These are phyloP conservation scores for Echinops telfairi DNA, from an alignment of 2,113 vertebrate genomes.

Conservation along the genomic window DNA sequence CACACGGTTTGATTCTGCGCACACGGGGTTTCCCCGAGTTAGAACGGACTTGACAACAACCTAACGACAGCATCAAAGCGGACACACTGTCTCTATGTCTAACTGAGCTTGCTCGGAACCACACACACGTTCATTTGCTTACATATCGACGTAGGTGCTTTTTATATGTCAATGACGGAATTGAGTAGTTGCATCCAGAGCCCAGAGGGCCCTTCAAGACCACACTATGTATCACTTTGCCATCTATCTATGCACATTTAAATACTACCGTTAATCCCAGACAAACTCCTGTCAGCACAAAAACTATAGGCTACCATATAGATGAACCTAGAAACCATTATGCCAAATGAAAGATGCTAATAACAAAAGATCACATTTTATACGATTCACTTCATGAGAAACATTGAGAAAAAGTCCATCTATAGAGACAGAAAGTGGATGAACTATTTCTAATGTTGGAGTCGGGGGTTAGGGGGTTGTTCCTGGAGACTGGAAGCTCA, in stretches of 20 bases:
- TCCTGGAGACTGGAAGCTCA: not conserved
- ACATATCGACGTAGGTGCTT: not conserved
- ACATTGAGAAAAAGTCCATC: not conserved
- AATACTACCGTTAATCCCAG: not conserved
- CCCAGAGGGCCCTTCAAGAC: not conserved
- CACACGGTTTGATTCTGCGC: not conserved
- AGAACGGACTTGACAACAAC: not conserved
- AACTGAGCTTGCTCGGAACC: constrained; percentile 32
- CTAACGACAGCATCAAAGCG: not conserved
- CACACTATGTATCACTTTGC: not conserved
- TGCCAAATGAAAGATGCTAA: not conserved
- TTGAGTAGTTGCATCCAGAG: not conserved
- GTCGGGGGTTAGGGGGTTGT: too few relatives aligned
- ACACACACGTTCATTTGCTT: not conserved
- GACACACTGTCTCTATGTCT: not conserved
- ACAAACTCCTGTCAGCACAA: not conserved
- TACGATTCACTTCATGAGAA: not conserved
- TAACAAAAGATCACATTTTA: not conserved
- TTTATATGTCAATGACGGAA: not conserved
- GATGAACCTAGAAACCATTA: not conserved
- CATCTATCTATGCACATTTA: not conserved
- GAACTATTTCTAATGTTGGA: not conserved
- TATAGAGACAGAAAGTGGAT: not conserved
- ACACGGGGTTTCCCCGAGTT: not conserved
- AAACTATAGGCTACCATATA: not conserved